Evolutionary conservation across 1,140 invertebrate species (phyloP).

Genomic region (Drosophila micromelanica): DNA sequence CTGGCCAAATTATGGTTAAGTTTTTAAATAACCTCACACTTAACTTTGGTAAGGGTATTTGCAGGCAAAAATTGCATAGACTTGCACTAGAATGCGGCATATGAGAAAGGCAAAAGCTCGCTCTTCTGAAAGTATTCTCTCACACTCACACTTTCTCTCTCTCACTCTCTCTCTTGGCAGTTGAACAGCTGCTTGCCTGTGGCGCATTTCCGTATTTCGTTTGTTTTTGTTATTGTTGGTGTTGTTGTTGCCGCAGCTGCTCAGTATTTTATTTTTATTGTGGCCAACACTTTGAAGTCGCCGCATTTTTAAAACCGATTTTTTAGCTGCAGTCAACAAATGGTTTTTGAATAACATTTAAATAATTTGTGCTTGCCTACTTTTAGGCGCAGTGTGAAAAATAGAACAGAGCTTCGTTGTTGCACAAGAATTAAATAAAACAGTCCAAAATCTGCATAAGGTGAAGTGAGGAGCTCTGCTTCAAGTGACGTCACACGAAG

Average conservation of each 20-base stretch:
- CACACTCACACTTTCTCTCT: constrained; percentile 16
- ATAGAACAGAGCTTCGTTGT: constrained; percentile 1
- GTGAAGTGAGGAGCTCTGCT: constrained; percentile 21
- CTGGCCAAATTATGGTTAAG: no score
- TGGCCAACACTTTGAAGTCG: constrained; percentile 2
- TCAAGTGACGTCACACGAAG: neutral
- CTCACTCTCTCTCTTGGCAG: constrained; percentile 27
- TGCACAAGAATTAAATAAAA: neutral
- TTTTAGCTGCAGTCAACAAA: neutral
- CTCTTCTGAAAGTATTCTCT: neutral
- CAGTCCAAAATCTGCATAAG: neutral
- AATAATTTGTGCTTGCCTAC: constrained; percentile 28
- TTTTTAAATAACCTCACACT: no score
- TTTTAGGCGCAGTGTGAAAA: constrained; percentile 22
- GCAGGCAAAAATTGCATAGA: constrained; percentile 5
- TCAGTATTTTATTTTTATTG: constrained; percentile 31
- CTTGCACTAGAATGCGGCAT: neutral
- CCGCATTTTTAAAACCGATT: constrained; percentile 11
- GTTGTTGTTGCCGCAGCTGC: constrained; percentile 22
- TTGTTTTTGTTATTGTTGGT: constrained; percentile 20
- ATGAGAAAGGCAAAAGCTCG: constrained; percentile 43
- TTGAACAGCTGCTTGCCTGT: constrained; percentile 60
- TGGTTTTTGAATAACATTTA: neutral
- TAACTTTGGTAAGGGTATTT: neutral
- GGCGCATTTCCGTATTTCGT: constrained; percentile 44